Evolutionary conservation across 64 coral and sea anemone species (phyloP).

Genomic region (Stichodactyla helianthus): DNA sequence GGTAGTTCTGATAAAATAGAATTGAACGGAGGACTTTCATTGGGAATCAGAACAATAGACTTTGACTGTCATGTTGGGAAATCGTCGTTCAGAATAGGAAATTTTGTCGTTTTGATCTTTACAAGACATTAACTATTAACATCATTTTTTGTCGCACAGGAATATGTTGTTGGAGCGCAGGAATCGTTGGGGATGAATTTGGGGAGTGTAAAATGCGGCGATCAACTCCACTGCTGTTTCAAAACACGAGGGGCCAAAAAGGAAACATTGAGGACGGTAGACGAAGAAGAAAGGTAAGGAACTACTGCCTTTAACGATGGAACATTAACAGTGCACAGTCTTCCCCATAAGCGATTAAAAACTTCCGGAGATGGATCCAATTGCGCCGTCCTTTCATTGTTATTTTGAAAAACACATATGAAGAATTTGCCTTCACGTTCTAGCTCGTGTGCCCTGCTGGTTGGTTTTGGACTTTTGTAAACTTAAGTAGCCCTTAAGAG

Average conservation of each 20-base stretch:
- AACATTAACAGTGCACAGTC: background rate
- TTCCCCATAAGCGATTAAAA: background rate
- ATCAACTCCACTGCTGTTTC: conserved; percentile 4
- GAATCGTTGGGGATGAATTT: background rate
- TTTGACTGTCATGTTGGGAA: background rate
- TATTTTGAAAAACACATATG: background rate
- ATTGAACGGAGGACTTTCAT: background rate
- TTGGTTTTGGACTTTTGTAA: background rate
- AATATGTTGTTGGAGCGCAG: background rate
- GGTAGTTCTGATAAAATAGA: background rate
- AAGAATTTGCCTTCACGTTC: background rate
- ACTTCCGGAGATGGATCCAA: background rate
- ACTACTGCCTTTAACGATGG: background rate
- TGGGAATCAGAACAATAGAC: conserved; percentile 1
- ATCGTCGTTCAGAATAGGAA: background rate
- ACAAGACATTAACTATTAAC: conserved; percentile 17
- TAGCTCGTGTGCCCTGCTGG: background rate
- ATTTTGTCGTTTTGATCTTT: conserved; percentile 15
- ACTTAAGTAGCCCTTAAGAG: conserved; percentile 6
- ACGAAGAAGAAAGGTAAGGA: background rate
- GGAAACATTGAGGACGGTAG: background rate
- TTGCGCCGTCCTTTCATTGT: background rate
- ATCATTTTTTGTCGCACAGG: background rate
- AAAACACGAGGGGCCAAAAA: background rate
- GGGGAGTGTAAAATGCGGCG: background rate